These are phyloP conservation scores for Vimba vimba DNA, from an alignment of 2,113 vertebrate species.

Conservation along the genomic window DNA sequence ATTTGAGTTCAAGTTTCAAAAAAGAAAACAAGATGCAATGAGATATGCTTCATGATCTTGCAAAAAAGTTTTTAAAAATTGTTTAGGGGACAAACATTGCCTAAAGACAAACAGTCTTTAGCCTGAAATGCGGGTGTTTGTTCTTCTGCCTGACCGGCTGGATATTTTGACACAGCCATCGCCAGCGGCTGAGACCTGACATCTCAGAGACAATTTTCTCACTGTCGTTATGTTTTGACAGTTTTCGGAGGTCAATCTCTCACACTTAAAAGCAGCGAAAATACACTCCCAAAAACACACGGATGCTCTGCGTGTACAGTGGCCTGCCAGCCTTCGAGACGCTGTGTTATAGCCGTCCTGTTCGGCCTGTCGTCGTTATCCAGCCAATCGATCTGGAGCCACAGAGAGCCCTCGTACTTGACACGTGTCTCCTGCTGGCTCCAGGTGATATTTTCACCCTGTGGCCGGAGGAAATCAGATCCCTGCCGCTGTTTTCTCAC, in stretches of 20 bases:
- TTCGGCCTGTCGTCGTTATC: slow-evolving; percentile 9
- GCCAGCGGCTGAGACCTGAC: background rate
- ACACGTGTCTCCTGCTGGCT: slow-evolving; percentile 21
- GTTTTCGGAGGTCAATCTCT: slow-evolving; percentile 11
- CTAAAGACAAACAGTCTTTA: no score
- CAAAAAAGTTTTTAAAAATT: no score
- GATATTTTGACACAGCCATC: background rate
- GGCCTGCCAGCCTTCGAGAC: background rate
- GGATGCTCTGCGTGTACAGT: background rate
- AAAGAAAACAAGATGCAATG: background rate
- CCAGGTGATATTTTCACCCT: slow-evolving; percentile 15
- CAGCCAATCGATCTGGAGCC: slow-evolving; percentile 24
- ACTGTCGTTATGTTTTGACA: slow-evolving; percentile 22
- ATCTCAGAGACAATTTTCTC: background rate
- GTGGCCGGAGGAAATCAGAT: slow-evolving; percentile 9
- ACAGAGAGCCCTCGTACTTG: background rate
- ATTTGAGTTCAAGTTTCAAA: background rate
- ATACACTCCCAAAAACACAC: background rate
- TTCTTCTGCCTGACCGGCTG: background rate
- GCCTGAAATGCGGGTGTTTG: background rate
- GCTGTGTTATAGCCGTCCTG: background rate
- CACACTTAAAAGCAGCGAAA: background rate
- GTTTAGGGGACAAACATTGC: no score
- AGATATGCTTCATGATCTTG: background rate
- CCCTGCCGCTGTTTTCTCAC: background rate